Base-by-base conservation (phyloP, 2,797 vertebrate genomes). In the Falco columbarius region DNA sequence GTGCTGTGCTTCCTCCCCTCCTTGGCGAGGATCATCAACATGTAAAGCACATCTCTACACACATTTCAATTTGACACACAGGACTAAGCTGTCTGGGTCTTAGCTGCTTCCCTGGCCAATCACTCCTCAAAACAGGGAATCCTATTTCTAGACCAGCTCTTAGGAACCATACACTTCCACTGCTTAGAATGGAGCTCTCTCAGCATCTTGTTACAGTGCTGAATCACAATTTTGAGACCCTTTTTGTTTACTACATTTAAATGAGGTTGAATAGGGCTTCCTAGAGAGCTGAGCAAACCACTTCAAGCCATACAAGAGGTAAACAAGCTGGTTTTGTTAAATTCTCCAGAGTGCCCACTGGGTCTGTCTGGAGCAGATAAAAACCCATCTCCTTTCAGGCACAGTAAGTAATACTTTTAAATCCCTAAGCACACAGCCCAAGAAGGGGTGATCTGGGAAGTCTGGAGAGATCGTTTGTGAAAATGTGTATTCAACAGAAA, bases 181-280 rank as follows among this genome's bases (percentile, higher is more conserved):
- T 84, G 51, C 77, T 93, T 77, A 96, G 93, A 96, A 96, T 86
- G 83, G 93, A 95, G 87, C n/a, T 11, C 90, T 94, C 95, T 90
- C 91, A 86, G 87, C 93, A 95, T 94, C 90, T 95, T 94, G 92
- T 91, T 95, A 84, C 86, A 83, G 93, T 22, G 56, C 36, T 96
- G 92, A 96, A 95, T 95, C 92, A 85, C 93, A 97, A 71, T 91
- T 90, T 86, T 85, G 82, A 97, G 91, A 95, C 86, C 81, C 90
- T 96, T 96, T 96, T 95, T 95, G 96, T 96, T 95, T 96, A 88
- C 87, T 73, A 93, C 86, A 95, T 94, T 96, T 95, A 97, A 96
- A 96, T 95, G 86, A 93, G 59, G 80, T 74, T 96, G 94, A 95
- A 96, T 83, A 96, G 95, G 65, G 81, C 84, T 96, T 97, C 95